Evolutionary conservation across 2,888 invertebrate species (phyloP), one percentile per base, ranked within the genome.

Genomic region (Chouioia cunea): DNA sequence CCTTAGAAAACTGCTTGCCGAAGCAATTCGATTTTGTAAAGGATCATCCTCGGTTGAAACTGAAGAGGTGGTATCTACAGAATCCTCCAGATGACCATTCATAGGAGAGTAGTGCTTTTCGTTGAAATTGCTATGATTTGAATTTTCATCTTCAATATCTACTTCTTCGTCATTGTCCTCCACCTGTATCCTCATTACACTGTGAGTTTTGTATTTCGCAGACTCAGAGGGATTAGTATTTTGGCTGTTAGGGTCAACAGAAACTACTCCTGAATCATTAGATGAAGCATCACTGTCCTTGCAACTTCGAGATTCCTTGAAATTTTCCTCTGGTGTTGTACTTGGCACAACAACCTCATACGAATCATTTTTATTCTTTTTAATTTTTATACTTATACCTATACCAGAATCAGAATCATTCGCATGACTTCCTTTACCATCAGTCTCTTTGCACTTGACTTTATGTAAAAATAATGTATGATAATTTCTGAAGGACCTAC

Each of bases 301-400:
- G 1, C 70, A 65, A 66, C 64, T 57, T 43, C 64, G 73, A 14
- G 54, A 70, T 58, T 76, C 74, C 57, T 78, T 73, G 0, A 71
- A 73, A 36, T 59, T 75, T 14, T 78, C 76, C 44, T 79, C 78
- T 10, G 73, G 75, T 20, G 62, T 73, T 57, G 80, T 79, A 66
- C 76, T 82, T 23, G 78, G 79, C 14, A 85, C 82, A 70, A 85
- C 80, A 70, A 85, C 80, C 72, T 84, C 82, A 73, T 84, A 85
- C 0, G 82, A 83, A 78, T 84, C 77, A 68, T 85, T 83, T 56
- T 74, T 69, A 50, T 79, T 82, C 67, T 84, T 85, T 65, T 85
- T 85, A 36, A 85, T 85, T 16, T 82, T 84, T 64, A 84, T 83
- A 48, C 78, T 83, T 58, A 85, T 82, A 20, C 82, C 83, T 73